Conservation (phyloP, 1,140 invertebrate genomes). For the Pseudoatta argentina region DNA sequence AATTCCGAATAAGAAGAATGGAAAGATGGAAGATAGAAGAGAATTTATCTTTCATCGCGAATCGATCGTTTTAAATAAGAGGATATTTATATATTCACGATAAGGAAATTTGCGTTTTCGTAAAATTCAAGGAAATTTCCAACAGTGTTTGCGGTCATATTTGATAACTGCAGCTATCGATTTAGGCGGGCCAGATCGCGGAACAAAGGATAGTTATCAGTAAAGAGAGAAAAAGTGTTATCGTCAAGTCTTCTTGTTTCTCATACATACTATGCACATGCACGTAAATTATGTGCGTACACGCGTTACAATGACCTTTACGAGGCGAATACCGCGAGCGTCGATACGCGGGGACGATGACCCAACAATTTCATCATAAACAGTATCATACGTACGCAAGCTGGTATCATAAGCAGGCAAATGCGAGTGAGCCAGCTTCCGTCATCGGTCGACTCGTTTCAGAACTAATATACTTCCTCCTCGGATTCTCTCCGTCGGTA, state of each 20-base stretch:
- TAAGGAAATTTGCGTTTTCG: neutral
- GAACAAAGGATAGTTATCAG: constrained; percentile 74
- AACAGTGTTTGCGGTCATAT: neutral
- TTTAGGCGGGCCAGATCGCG: constrained; percentile 29
- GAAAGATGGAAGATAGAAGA: neutral
- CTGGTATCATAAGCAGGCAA: constrained; percentile 9
- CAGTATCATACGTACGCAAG: constrained; percentile 38
- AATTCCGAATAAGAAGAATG: neutral
- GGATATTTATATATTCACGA: neutral
- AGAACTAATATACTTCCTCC: constrained; percentile 58
- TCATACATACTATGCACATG: neutral
- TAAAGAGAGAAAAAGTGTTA: constrained; percentile 56
- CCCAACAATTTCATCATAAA: constrained; percentile 73
- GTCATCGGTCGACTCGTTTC: constrained; percentile 60
- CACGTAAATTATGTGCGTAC: constrained; percentile 19
- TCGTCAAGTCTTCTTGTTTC: constrained; percentile 49
- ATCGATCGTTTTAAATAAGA: neutral
- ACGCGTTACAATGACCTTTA: constrained; percentile 73
- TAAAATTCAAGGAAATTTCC: constrained; percentile 15
- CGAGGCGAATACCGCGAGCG: constrained; percentile 43
- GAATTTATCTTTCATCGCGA: neutral
- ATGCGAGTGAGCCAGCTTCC: constrained; percentile 34
- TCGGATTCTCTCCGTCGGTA: constrained; percentile 43
- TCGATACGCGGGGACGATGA: constrained; percentile 65
- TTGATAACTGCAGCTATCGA: constrained; percentile 27